Percentiles rank a stretch among this genome's conserved stretches.
These are phyloP conservation scores for Anhinga anhinga DNA, from an alignment of 2,113 vertebrate genomes.

Conservation along the genomic window DNA sequence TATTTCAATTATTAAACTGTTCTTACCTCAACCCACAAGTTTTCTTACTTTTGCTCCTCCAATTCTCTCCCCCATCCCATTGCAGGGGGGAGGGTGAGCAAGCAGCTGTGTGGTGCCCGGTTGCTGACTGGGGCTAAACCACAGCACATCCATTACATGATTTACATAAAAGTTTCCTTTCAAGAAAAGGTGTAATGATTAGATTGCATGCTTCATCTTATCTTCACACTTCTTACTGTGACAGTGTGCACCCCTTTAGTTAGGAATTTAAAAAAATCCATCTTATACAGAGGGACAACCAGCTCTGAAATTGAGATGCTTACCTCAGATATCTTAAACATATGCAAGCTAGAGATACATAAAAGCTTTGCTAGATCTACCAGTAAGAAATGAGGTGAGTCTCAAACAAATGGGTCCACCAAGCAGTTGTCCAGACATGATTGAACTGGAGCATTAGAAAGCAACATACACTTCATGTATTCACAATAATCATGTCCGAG, in stretches of 20 bases:
- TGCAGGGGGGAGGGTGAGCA: too few species aligned
- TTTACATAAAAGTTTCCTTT: background rate
- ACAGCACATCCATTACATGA: too few species aligned
- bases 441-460: background rate
- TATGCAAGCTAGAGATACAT: background rate
- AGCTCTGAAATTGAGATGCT: background rate
- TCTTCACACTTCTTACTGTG: background rate
- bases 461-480: rapidly evolving
- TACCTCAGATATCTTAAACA: background rate
- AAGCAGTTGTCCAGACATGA: background rate
- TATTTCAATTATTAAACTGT: too few species aligned
- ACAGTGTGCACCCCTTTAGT: background rate
- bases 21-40: too few species aligned
- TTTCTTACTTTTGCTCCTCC: too few species aligned
- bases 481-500: background rate
- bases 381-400: background rate
- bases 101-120: too few species aligned
- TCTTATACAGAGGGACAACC: background rate
- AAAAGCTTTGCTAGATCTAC: background rate
- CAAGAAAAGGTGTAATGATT: background rate
- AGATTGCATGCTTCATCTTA: background rate
- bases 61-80: too few species aligned
- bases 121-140: too few species aligned
- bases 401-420: background rate
- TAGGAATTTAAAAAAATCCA: background rate